Percentiles rank a stretch among this genome's conserved stretches.
Evolutionary conservation across 2,888 invertebrate species (phyloP).

Genomic region (Crossocerus cetratus): DNA sequence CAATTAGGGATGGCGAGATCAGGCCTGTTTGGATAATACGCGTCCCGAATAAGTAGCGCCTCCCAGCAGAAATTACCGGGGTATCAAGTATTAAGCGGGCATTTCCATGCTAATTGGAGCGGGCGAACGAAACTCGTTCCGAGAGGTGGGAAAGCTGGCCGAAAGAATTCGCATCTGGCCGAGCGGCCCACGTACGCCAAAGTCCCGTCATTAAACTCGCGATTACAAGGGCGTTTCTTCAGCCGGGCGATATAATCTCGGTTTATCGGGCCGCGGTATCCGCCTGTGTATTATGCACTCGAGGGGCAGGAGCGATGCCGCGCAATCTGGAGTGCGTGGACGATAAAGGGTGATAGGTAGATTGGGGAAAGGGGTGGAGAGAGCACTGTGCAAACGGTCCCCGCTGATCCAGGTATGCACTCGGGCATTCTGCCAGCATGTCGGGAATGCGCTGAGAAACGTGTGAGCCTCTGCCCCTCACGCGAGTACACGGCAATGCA

Average conservation of each 20-base stretch:
- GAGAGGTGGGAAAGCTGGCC: not conserved
- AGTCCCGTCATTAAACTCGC: not conserved
- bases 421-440: constrained; percentile 44
- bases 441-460: constrained; percentile 41
- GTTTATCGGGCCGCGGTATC: not conserved
- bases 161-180: not conserved
- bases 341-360: constrained; percentile 37
- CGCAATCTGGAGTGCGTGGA: constrained; percentile 13
- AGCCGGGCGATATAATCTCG: not conserved
- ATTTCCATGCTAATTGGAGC: not conserved
- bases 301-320: constrained; percentile 21
- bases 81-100: not conserved
- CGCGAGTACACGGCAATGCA: constrained; percentile 53
- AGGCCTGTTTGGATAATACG: not conserved
- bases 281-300: not conserved
- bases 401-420: constrained; percentile 49
- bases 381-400: constrained; percentile 29
- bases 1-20: too few species aligned
- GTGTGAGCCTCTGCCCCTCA: constrained; percentile 15
- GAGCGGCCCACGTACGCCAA: not conserved
- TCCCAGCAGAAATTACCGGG: not conserved
- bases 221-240: not conserved
- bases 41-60: not conserved
- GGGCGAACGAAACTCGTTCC: not conserved
- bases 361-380: constrained; percentile 3